phyloP scores from a whole-genome alignment of 2,888 invertebrate genomes.

The Lasioglossum zephyrum region DNA sequence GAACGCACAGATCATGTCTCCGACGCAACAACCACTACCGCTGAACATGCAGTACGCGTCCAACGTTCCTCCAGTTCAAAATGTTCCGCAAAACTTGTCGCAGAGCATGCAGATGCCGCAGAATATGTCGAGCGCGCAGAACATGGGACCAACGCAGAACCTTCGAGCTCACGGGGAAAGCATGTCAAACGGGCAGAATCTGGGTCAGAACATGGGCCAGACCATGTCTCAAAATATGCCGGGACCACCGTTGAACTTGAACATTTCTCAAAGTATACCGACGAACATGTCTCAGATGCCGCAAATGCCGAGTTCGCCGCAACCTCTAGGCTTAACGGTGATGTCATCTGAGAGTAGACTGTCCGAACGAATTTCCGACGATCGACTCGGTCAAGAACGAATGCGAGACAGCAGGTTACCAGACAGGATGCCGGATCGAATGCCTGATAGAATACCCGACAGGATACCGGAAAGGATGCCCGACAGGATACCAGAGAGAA shows the following conservation, averaged over 20 bases:
- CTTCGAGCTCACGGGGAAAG: constrained; percentile 67
- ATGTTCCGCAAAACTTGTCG: constrained; percentile 81
- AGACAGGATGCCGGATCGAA: constrained; percentile 33
- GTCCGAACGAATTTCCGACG: constrained; percentile 76
- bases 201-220: constrained; percentile 3
- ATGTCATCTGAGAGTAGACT: constrained; percentile 75
- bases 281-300: constrained; percentile 79
- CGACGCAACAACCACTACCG: constrained; percentile 77
- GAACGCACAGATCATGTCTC: constrained; percentile 74
- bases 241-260: constrained; percentile 80
- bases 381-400: constrained; percentile 66
- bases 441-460: constrained; percentile 63
- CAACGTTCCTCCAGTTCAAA: constrained; percentile 78
- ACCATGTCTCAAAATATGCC: constrained; percentile 69
- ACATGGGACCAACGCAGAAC: constrained; percentile 67
- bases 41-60: constrained; percentile 81
- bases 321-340: constrained; percentile 81
- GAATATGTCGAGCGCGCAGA: constrained; percentile 67
- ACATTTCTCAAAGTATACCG: constrained; percentile 81
- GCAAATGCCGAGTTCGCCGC: constrained; percentile 78
- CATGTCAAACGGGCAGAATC: constrained; percentile 62
- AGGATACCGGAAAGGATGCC: constrained; percentile 55
- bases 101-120: constrained; percentile 77
- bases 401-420: constrained; percentile 64
- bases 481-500: constrained; percentile 66